These are phyloP conservation scores for Astatoreochromis straeleni DNA, from an alignment of 2,113 vertebrate species.

Conservation along the genomic window DNA sequence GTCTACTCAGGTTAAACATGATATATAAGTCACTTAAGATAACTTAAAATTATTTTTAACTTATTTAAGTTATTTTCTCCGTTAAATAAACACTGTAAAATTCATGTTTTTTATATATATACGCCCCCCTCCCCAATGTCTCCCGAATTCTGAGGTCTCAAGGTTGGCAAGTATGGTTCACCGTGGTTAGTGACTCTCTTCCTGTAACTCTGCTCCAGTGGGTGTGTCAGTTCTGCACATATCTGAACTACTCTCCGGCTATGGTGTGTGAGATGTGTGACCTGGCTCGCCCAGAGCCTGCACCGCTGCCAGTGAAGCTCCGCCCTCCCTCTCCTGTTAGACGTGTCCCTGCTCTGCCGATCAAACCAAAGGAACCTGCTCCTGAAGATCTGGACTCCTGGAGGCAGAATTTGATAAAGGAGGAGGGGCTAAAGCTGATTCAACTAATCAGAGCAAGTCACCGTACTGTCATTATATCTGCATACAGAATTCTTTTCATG, in stretches of 20 bases:
- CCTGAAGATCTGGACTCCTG: constrained; percentile 65
- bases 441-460: constrained; percentile 74
- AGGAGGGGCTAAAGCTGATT: constrained; percentile 80
- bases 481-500: background rate
- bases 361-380: constrained; percentile 41
- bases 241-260: constrained; percentile 76
- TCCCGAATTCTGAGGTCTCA: background rate
- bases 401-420: constrained; percentile 77
- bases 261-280: constrained; percentile 80
- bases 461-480: background rate
- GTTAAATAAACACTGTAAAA: background rate
- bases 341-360: constrained; percentile 38
- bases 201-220: constrained; percentile 35
- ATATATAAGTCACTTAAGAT: background rate
- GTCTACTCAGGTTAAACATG: background rate
- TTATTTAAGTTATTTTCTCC: background rate
- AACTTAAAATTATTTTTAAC: background rate
- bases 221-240: constrained; percentile 84
- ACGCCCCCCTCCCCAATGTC: background rate
- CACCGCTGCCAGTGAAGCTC: constrained; percentile 46
- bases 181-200: rapidly evolving
- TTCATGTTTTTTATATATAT: background rate
- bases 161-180: background rate
- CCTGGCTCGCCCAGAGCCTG: constrained; percentile 68
- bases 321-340: constrained; percentile 58